A percentile compares a stretch with the other conserved stretches of the same genome.
Conservation (phyloP, 2,888 invertebrate species). For the Eupithecia pulchellata region DNA sequence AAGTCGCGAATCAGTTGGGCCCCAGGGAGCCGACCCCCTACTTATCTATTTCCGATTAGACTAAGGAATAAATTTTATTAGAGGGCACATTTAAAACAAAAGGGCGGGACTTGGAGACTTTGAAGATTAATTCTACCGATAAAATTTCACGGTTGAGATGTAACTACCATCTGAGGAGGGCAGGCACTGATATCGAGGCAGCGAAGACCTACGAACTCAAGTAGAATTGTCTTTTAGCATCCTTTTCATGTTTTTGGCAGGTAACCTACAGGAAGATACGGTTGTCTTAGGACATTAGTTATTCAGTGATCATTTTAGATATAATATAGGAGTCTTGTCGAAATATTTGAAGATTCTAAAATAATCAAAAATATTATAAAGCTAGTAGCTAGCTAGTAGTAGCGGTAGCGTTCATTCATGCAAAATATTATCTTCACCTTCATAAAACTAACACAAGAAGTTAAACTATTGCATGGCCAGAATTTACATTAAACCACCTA, state of each 20-base stretch:
- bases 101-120: constrained; percentile 70
- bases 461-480: not conserved
- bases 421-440: too few relatives aligned
- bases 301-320: not conserved
- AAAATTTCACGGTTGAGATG: constrained; percentile 80
- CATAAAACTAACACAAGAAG: not conserved
- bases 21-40: constrained; percentile 59
- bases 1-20: constrained; percentile 54
- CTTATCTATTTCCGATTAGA: constrained; percentile 76
- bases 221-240: constrained; percentile 14
- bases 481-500: not conserved
- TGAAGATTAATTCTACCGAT: constrained; percentile 82
- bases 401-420: too few relatives aligned
- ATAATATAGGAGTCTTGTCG: too few relatives aligned
- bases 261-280: not conserved
- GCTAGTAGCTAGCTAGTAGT: too few relatives aligned
- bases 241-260: not conserved
- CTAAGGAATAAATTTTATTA: constrained; percentile 75
- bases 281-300: not conserved
- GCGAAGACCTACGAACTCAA: constrained; percentile 51
- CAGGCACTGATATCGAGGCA: constrained; percentile 65
- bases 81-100: constrained; percentile 73
- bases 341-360: not conserved
- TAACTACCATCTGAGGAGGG: constrained; percentile 68
- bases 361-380: too few relatives aligned